Evolutionary conservation across 2,113 vertebrate species (phyloP).

Genomic region (Pipra filicauda): DNA sequence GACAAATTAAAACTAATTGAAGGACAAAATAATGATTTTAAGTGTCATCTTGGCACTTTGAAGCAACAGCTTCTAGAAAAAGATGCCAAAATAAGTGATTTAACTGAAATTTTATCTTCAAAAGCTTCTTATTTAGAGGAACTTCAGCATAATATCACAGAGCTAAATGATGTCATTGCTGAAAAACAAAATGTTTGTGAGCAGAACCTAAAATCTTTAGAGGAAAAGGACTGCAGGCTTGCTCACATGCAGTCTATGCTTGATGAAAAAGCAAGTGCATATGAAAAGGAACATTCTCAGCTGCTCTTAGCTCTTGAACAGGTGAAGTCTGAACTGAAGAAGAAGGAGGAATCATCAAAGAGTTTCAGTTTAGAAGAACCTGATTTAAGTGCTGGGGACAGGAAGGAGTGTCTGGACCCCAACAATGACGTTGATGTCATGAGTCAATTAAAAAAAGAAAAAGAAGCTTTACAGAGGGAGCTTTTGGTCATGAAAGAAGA

Average conservation of each 20-base stretch:
- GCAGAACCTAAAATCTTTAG: slow-evolving; percentile 60
- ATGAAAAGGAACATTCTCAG: slow-evolving; percentile 60
- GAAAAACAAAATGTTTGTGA: slow-evolving; percentile 69
- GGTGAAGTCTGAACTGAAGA: slow-evolving; percentile 63
- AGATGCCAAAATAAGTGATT: slow-evolving; percentile 62
- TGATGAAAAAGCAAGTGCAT: slow-evolving; percentile 49
- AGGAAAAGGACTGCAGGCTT: slow-evolving; percentile 69
- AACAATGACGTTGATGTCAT: neutral
- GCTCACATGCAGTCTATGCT: slow-evolving; percentile 61
- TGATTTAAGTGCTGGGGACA: neutral
- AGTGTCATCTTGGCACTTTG: slow-evolving; percentile 59
- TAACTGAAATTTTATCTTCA: slow-evolving; percentile 42
- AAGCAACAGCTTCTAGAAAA: slow-evolving; percentile 72
- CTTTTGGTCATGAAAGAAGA: slow-evolving; percentile 75
- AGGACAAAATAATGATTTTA: slow-evolving; percentile 40
- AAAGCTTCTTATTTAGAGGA: slow-evolving; percentile 44
- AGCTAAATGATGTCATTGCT: slow-evolving; percentile 49
- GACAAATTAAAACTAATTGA: slow-evolving; percentile 49
- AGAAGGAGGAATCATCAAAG: slow-evolving; percentile 49
- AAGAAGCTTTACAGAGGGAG: slow-evolving; percentile 76
- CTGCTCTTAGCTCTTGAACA: slow-evolving; percentile 66
- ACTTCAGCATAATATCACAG: slow-evolving; percentile 32
- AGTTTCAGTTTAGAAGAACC: neutral
- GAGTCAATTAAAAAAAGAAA: slow-evolving; percentile 69
- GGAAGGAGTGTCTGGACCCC: neutral